Evolutionary conservation across 2,113 vertebrate species (phyloP).

Genomic region (Otus sunia): DNA sequence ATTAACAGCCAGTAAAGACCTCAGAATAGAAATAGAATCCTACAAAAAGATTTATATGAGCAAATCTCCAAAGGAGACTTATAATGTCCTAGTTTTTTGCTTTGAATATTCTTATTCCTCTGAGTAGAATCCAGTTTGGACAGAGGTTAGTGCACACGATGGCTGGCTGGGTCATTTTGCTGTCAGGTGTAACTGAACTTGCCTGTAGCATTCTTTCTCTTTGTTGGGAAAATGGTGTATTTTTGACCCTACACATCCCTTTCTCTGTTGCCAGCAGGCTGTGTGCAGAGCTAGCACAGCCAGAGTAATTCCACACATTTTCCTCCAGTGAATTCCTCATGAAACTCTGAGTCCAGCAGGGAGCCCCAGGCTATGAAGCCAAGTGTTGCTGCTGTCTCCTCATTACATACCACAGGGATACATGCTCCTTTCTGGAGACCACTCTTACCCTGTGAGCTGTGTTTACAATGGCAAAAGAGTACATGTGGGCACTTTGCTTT

Average conservation of each 20-base stretch:
- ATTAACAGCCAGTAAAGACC: slow-evolving; percentile 26
- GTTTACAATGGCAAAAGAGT: not conserved
- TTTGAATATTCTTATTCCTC: not conserved
- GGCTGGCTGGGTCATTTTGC: not conserved
- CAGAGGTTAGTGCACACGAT: not conserved
- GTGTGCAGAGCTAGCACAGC: not conserved
- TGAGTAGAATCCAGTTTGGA: not conserved
- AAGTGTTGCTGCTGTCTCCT: not conserved
- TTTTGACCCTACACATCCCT: not conserved
- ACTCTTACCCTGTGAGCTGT: not conserved
- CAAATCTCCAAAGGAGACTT: not conserved
- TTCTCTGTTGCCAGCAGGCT: not conserved
- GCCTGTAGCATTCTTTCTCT: not conserved
- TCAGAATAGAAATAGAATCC: not conserved
- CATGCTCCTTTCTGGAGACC: not conserved
- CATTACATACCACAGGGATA: not conserved
- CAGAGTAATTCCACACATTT: not conserved
- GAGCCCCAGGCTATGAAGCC: not conserved
- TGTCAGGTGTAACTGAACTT: not conserved
- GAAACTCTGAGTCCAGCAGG: not conserved
- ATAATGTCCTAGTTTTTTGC: not conserved
- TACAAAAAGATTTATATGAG: not conserved
- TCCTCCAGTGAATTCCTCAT: not conserved
- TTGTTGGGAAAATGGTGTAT: not conserved
- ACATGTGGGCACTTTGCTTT: not conserved